Conservation (phyloP, 2,113 vertebrate species). For the Corythaeola cristata region DNA sequence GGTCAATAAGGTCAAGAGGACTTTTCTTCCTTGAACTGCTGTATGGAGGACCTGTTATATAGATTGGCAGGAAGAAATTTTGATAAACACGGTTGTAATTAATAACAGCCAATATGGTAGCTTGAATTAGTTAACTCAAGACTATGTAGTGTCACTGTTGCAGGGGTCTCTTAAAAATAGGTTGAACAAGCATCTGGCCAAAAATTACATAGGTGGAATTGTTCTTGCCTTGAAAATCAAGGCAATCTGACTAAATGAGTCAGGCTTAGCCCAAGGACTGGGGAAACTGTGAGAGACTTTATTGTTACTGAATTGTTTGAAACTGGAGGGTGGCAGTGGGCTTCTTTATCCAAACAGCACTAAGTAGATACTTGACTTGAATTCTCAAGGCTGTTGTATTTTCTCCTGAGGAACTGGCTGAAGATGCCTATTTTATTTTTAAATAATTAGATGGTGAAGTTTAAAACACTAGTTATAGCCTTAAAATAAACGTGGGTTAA, state of each 20-base stretch:
- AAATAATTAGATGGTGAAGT: not conserved
- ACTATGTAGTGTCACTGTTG: not conserved
- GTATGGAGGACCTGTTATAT: not conserved
- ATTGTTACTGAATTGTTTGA: not conserved
- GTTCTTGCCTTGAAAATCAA: not conserved
- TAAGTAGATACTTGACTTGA: not conserved
- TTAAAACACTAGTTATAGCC: not conserved
- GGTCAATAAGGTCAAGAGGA: not conserved
- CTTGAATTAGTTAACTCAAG: not conserved
- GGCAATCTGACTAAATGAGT: not conserved
- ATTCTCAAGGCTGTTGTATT: not conserved
- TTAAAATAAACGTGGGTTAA: not conserved
- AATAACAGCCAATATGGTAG: not conserved
- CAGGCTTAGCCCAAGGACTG: not conserved
- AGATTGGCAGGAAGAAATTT: not conserved
- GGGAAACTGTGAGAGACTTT: not conserved
- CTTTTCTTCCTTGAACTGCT: not conserved
- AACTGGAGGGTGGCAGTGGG: not conserved
- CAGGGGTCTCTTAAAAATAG: not conserved
- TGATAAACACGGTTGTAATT: not conserved
- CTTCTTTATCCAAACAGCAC: not conserved
- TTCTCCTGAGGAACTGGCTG: not conserved
- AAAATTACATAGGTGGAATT: not conserved
- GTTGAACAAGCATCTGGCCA: not conserved
- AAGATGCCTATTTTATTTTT: not conserved